These are phyloP conservation scores for Lobophora halterata DNA, from an alignment of 2,888 invertebrate species.

Conservation along the genomic window DNA sequence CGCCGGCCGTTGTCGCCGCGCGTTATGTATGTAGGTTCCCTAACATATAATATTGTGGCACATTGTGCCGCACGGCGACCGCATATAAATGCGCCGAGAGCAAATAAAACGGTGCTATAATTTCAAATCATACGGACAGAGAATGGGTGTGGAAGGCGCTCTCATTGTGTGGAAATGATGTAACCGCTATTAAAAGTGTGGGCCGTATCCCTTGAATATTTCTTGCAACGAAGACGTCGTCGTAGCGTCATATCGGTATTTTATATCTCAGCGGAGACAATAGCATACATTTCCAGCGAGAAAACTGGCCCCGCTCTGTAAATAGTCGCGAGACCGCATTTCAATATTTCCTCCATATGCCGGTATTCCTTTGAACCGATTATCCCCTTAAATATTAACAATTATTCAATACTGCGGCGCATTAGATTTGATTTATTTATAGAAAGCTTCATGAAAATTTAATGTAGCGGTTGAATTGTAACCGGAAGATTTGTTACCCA, in stretches of 20 bases:
- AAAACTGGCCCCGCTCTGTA: slow-evolving; percentile 61
- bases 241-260: slow-evolving; percentile 79
- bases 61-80: slow-evolving; percentile 72
- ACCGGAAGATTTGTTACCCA: slow-evolving; percentile 40
- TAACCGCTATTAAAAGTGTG: slow-evolving; percentile 81
- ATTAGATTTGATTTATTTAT: slow-evolving; percentile 39
- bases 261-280: slow-evolving; percentile 78
- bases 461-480: slow-evolving; percentile 39
- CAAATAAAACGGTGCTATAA: slow-evolving; percentile 81
- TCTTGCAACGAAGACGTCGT: slow-evolving; percentile 79
- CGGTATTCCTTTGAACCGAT: slow-evolving; percentile 43
- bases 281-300: slow-evolving; percentile 75
- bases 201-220: slow-evolving; percentile 80
- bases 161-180: slow-evolving; percentile 82
- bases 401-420: slow-evolving; percentile 31
- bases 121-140: slow-evolving; percentile 82
- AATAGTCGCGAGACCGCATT: slow-evolving; percentile 61
- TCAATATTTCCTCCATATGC: slow-evolving; percentile 55
- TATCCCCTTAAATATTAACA: slow-evolving; percentile 47
- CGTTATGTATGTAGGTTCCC: slow-evolving; percentile 66
- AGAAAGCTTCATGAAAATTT: slow-evolving; percentile 35
- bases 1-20: slow-evolving; percentile 38
- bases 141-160: slow-evolving; percentile 81
- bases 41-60: slow-evolving; percentile 73
- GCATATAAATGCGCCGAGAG: slow-evolving; percentile 79